A percentile compares a stretch with the other conserved stretches of the same genome.
Conservation (phyloP, 2,888 invertebrate species). For the Prostheceraeus crozeri region DNA sequence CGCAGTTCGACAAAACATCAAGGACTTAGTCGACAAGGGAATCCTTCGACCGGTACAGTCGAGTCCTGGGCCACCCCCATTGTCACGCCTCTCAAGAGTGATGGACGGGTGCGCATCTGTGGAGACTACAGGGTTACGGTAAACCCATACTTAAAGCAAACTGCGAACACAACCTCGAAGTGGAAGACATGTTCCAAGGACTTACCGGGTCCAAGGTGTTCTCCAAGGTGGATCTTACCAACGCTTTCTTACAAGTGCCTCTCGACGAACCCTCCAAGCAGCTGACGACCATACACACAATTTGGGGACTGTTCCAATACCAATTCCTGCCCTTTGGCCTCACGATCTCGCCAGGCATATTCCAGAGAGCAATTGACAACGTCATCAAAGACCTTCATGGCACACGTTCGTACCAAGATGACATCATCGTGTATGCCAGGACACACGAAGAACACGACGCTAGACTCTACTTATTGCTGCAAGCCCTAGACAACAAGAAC, state of each 20-base stretch:
- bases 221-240: constrained; percentile 17
- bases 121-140: constrained; percentile 19
- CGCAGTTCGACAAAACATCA: constrained; percentile 3
- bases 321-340: no score
- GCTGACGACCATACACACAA: background rate
- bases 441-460: background rate
- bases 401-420: background rate
- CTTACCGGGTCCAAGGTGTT: constrained; percentile 1
- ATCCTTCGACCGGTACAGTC: constrained; percentile 9
- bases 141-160: constrained; percentile 26
- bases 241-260: background rate
- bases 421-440: constrained; percentile 1
- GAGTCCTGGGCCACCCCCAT: constrained; percentile 7
- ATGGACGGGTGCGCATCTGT: background rate
- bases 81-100: constrained; percentile 9
- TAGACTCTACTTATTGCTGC: constrained; percentile 4
- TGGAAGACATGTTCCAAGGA: constrained; percentile 20
- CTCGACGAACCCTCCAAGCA: background rate
- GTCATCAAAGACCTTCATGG: constrained; percentile 1
- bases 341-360: background rate
- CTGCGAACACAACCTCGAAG: constrained; percentile 1
- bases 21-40: background rate
- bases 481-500: constrained; percentile 9
- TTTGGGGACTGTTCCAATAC: no score
- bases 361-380: background rate